Conservation (phyloP, 2,113 vertebrate species). For the Phylloscopus trochilus region DNA sequence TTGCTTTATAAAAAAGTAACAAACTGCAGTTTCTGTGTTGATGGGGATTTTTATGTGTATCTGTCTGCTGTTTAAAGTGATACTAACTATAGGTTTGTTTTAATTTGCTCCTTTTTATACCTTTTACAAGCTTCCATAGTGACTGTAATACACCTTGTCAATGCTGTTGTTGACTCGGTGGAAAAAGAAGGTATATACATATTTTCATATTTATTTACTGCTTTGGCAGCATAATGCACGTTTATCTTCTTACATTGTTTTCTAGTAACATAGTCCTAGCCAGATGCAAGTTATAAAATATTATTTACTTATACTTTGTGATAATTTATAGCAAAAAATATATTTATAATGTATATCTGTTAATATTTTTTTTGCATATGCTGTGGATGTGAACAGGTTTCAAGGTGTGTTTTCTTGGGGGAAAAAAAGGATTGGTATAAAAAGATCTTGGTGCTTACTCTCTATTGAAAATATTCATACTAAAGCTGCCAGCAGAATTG, state of each 20-base stretch:
- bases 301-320: not conserved
- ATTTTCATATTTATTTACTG: conserved; percentile 57
- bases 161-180: conserved; percentile 90
- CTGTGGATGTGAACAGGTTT: not conserved
- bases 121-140: conserved; percentile 96
- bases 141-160: conserved; percentile 99
- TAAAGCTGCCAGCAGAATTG: not conserved
- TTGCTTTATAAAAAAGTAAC: not conserved
- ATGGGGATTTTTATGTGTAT: not conserved
- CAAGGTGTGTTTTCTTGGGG: not conserved
- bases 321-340: not conserved
- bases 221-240: conserved; percentile 45
- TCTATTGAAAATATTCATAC: not conserved
- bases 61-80: conserved; percentile 51
- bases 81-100: conserved; percentile 78
- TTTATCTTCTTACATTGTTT: not conserved
- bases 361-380: not conserved
- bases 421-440: not conserved
- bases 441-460: not conserved
- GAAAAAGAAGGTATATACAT: conserved; percentile 88
- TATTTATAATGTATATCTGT: not conserved
- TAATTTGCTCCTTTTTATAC: conserved; percentile 80
- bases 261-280: not conserved
- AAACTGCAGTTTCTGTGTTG: not conserved
- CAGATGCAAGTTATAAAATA: not conserved